Conservation (phyloP, 1,140 invertebrate species). For the Apis laboriosa region DNA sequence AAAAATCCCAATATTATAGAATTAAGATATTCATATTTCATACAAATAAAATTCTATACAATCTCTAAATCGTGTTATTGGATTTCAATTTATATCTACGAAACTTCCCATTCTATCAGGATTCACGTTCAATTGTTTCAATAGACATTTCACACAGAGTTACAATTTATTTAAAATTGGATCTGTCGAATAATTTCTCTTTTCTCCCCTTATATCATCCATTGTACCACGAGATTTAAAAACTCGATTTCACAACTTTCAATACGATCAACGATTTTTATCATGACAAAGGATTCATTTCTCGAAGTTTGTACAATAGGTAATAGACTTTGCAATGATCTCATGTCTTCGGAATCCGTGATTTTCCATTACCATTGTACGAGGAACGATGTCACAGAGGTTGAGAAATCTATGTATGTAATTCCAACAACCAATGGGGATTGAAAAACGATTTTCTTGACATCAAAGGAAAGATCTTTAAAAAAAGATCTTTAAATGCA, state of each 20-base stretch:
- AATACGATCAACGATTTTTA: background rate
- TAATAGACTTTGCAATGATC: background rate
- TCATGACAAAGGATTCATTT: background rate
- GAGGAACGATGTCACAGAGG: background rate
- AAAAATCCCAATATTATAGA: background rate
- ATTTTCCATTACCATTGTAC: background rate
- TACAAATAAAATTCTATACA: background rate
- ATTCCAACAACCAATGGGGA: too few species aligned
- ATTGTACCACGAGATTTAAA: too few species aligned
- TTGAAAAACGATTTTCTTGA: background rate
- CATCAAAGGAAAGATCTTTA: background rate
- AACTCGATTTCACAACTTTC: background rate
- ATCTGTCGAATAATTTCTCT: background rate
- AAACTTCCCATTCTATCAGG: background rate
- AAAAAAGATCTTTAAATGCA: too few species aligned
- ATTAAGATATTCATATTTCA: background rate
- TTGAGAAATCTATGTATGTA: background rate
- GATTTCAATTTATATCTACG: background rate
- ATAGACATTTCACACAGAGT: too few species aligned
- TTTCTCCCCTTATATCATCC: background rate
- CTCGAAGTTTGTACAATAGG: background rate
- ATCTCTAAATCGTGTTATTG: background rate
- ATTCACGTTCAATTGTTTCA: background rate
- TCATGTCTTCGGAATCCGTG: background rate
- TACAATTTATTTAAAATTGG: conserved; percentile 18